phyloP scores from a whole-genome alignment of 2,797 vertebrate species.

The Graptemys geographica region DNA sequence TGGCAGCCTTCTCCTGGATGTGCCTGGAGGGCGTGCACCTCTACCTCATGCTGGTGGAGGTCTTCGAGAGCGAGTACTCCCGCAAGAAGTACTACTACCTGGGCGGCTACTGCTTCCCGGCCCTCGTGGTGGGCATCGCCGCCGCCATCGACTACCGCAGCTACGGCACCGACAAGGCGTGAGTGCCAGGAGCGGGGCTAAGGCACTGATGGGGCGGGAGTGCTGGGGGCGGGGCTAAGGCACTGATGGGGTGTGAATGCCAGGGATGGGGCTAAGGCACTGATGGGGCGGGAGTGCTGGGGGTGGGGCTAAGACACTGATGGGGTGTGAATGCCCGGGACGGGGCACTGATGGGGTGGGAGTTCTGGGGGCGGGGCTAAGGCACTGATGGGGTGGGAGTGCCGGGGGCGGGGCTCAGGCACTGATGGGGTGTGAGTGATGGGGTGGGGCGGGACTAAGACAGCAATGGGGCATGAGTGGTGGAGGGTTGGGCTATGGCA shows the following conservation, averaged over 20 bases:
- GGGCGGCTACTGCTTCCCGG: conserved; percentile 94
- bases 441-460: no score
- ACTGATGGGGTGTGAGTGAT: no score
- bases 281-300: rapidly evolving
- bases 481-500: no score
- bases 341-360: neutral
- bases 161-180: conserved; percentile 97
- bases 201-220: neutral
- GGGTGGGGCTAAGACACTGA: no score
- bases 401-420: no score
- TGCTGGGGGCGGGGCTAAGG: neutral
- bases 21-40: conserved; percentile 96
- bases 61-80: conserved; percentile 94
- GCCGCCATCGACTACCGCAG: conserved; percentile 96
- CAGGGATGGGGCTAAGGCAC: neutral
- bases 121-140: conserved; percentile 93
- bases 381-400: no score
- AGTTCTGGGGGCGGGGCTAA: no score
- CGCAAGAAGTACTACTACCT: conserved; percentile 96
- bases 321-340: no score
- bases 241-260: no score
- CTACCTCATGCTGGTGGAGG: conserved; percentile 96
- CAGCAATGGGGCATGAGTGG: no score
- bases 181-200: conserved; percentile 70
- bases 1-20: conserved; percentile 98